Evolutionary conservation across 2,113 vertebrate genomes (phyloP).

Genomic region (Melanostigma gelatinosum): DNA sequence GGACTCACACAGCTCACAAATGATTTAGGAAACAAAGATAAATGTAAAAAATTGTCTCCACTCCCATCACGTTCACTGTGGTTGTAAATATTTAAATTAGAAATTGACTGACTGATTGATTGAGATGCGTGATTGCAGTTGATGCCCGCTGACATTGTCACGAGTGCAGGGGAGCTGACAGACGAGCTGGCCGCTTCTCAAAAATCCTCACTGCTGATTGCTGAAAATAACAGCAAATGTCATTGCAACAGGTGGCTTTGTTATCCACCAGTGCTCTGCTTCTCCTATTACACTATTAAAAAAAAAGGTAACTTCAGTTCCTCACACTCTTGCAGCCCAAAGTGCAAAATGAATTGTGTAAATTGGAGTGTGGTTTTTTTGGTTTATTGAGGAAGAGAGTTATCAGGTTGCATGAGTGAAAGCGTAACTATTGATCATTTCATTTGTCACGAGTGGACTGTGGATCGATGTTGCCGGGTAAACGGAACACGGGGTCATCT

Average conservation of each 20-base stretch:
- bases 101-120: conserved; percentile 29
- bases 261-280: conserved; percentile 22
- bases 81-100: conserved; percentile 16
- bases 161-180: conserved; percentile 19
- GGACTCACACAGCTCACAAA: not conserved
- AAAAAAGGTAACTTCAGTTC: conserved; percentile 17
- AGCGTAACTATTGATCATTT: conserved; percentile 63
- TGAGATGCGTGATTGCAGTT: conserved; percentile 36
- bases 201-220: conserved; percentile 49
- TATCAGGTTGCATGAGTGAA: conserved; percentile 9
- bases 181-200: conserved; percentile 40
- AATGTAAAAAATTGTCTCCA: not conserved
- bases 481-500: conserved; percentile 30
- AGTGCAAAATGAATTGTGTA: conserved; percentile 18
- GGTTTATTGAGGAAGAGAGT: conserved; percentile 27
- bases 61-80: not conserved
- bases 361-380: conserved; percentile 29
- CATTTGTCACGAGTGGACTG: conserved; percentile 22
- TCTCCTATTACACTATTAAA: not conserved
- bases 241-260: conserved; percentile 61
- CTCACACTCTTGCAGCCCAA: conserved; percentile 20
- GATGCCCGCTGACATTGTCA: conserved; percentile 38
- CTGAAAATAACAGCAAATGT: conserved; percentile 61
- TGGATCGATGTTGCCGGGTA: conserved; percentile 42
- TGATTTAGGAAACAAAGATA: conserved; percentile 4